Percentiles rank a stretch among this genome's conserved stretches.
These are phyloP conservation scores for Brachyopa scutellaris DNA, from an alignment of 2,888 invertebrate genomes.

Conservation along the genomic window DNA sequence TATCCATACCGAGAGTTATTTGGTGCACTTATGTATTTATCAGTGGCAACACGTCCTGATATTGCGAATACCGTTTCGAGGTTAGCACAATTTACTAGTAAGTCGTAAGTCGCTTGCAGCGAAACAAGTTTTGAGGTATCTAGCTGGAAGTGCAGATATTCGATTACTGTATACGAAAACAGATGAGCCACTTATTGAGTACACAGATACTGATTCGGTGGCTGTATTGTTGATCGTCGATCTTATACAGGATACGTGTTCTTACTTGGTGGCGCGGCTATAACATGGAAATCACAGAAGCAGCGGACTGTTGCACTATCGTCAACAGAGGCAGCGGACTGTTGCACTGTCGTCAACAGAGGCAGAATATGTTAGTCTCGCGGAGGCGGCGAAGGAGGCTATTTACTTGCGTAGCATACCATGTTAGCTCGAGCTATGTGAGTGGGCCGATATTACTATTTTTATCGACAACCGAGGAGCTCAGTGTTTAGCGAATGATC, in stretches of 20 bases:
- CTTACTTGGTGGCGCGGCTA: background rate
- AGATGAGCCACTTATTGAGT: conserved; percentile 36
- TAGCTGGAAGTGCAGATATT: conserved; percentile 26
- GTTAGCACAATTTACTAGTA: background rate
- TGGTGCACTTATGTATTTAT: conserved; percentile 29
- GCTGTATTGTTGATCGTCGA: conserved; percentile 42
- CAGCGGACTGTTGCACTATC: too few species aligned
- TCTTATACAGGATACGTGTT: conserved; percentile 50
- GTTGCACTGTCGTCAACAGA: too few species aligned
- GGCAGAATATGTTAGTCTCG: too few species aligned
- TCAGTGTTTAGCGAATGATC: conserved; percentile 45
- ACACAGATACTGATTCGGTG: conserved; percentile 61
- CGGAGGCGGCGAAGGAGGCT: too few species aligned
- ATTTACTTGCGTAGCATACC: too few species aligned
- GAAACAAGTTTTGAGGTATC: conserved; percentile 29
- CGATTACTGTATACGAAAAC: conserved; percentile 20
- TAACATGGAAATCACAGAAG: conserved; percentile 33
- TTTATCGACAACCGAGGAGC: conserved; percentile 52
- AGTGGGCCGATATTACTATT: conserved; percentile 26
- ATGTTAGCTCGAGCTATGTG: conserved; percentile 8
- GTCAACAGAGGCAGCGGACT: too few species aligned
- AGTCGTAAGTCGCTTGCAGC: conserved; percentile 17
- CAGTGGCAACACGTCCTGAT: conserved; percentile 24
- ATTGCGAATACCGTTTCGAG: conserved; percentile 22
- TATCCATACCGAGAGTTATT: conserved; percentile 1